Percentiles rank a stretch among this genome's conserved stretches.
phyloP scores from a whole-genome alignment of 53 echinoderm and acorn worm genomes.

The Patiria pectinifera region DNA sequence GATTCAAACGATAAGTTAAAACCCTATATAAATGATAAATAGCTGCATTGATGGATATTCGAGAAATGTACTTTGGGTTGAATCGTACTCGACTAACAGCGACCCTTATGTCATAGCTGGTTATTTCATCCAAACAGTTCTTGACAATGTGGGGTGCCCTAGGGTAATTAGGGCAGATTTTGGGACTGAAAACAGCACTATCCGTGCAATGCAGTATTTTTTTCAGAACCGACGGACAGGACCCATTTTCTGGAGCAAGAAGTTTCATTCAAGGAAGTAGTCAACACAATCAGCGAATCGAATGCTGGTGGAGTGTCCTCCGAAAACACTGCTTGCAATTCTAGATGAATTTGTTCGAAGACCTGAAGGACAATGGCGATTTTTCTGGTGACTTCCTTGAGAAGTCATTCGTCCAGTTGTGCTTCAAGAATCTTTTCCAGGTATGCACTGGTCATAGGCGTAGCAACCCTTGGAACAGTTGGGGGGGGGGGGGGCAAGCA shows the following conservation, averaged over 20 bases:
- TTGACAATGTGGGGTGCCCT: constrained; percentile 43
- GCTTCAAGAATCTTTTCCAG: constrained; percentile 63
- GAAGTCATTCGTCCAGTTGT: constrained; percentile 59
- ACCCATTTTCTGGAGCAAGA: constrained; percentile 21
- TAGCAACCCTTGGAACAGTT: too few species aligned
- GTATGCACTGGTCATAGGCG: constrained; percentile 14
- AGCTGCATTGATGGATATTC: constrained; percentile 52
- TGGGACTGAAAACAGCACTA: constrained; percentile 56
- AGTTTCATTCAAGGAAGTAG: constrained; percentile 65
- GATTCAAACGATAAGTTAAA: constrained; percentile 68
- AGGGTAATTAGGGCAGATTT: constrained; percentile 26
- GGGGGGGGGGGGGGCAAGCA: too few species aligned
- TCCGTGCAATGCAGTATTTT: constrained; percentile 57
- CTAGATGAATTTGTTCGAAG: constrained; percentile 52
- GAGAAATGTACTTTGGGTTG: constrained; percentile 58
- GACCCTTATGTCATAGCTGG: constrained; percentile 64
- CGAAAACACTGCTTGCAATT: constrained; percentile 69
- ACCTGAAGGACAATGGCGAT: constrained; percentile 10
- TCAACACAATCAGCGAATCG: background rate
- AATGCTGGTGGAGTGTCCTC: constrained; percentile 71
- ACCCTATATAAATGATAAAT: constrained; percentile 39
- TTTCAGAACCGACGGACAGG: constrained; percentile 37
- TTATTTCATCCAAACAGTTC: constrained; percentile 59
- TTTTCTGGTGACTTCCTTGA: constrained; percentile 66
- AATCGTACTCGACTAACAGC: constrained; percentile 60